Evolutionary conservation across 37 sponge, comb jelly and placozoan species (phyloP).

Genomic region (Tethya wilhelma): DNA sequence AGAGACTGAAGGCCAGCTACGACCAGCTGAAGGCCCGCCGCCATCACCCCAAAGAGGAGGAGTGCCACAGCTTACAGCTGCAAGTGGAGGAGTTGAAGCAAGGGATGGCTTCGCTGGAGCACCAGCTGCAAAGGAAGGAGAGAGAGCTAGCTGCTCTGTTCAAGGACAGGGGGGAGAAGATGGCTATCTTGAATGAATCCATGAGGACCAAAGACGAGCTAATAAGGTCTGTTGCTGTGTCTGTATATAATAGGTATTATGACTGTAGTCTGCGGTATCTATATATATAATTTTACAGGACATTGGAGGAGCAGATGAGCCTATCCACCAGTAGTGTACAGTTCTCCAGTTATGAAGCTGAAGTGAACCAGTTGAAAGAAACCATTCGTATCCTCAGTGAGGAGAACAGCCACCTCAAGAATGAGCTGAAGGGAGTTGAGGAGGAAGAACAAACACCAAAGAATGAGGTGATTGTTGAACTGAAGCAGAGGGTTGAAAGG

Average conservation of each 20-base stretch:
- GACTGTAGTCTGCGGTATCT: too few species aligned
- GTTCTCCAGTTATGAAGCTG: neutral
- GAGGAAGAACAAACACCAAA: neutral
- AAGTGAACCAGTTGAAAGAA: neutral
- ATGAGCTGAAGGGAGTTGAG: neutral
- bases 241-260: too few species aligned
- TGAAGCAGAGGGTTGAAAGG: neutral
- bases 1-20: conserved; percentile 1
- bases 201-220: conserved; percentile 5
- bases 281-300: neutral
- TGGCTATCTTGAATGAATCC: conserved; percentile 6
- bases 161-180: neutral
- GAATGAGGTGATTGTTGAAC: neutral
- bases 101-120: neutral
- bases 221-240: neutral
- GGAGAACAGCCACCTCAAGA: neutral
- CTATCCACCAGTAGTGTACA: neutral
- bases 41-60: neutral
- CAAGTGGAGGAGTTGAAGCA: neutral
- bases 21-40: conserved; percentile 13
- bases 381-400: neutral
- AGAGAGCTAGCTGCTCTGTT: neutral
- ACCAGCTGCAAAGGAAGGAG: neutral
- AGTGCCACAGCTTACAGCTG: neutral
- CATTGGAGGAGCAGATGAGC: neutral